These are phyloP conservation scores for Hypselothyrea guttata DNA, from an alignment of 2,888 invertebrate species.

Conservation along the genomic window DNA sequence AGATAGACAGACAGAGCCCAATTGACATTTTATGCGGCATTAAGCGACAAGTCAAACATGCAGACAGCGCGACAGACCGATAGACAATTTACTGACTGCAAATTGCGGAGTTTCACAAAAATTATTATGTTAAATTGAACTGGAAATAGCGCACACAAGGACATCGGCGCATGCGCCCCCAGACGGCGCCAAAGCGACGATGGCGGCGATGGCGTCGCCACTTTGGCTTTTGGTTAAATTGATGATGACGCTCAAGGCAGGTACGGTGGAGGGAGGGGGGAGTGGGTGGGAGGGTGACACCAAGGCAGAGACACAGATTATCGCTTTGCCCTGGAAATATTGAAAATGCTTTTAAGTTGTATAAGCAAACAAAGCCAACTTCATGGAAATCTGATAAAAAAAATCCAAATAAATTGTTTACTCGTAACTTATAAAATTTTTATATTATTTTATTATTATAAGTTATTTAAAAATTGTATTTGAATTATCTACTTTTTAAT, in stretches of 20 bases:
- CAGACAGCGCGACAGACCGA: conserved; percentile 27
- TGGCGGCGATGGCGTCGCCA: conserved; percentile 54
- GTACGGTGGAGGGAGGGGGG: background rate
- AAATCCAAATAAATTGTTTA: too few species aligned
- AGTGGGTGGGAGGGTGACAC: conserved; percentile 4
- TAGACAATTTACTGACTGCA: conserved; percentile 46
- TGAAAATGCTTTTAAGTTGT: too few species aligned
- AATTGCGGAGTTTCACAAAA: conserved; percentile 71
- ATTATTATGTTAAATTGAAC: conserved; percentile 73
- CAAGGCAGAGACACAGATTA: conserved; percentile 47
- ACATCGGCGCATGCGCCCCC: conserved; percentile 71
- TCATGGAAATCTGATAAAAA: too few species aligned
- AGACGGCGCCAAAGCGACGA: conserved; percentile 70
- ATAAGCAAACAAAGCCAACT: too few species aligned
- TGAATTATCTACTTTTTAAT: too few species aligned
- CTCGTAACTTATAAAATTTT: too few species aligned
- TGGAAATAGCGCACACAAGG: conserved; percentile 78
- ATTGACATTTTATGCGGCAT: conserved; percentile 74
- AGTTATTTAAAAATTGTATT: too few species aligned
- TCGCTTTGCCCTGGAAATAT: conserved; percentile 28
- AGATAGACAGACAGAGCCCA: conserved; percentile 44
- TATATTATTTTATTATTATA: too few species aligned
- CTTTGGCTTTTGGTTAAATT: conserved; percentile 64
- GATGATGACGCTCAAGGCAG: conserved; percentile 60
- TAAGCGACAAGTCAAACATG: conserved; percentile 56